Evolutionary conservation across 2,888 invertebrate species (phyloP), one percentile per base, ranked within the genome.

Genomic region (Tipula helvola): DNA sequence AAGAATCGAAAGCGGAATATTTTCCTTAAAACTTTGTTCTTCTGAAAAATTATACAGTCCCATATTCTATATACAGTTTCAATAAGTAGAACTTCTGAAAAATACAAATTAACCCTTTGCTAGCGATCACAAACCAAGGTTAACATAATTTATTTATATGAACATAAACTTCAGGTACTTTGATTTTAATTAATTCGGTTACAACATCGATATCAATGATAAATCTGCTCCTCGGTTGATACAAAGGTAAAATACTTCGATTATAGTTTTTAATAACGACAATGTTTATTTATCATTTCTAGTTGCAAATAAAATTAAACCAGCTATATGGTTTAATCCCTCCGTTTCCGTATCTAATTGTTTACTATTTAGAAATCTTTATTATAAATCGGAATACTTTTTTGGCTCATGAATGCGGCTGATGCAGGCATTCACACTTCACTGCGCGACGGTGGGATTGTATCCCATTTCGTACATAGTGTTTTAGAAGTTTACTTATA

Each of bases 41-140:
- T 98, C 92, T 99, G 98, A 89, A 96, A 96, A 92, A 99, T 98
- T 87, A 98, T 92, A 90, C 98, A 97, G 91, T 99, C 98, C 98
- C 98, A 98, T 91, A 98, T 96, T 89, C 98, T 93, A 36, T 98
- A 92, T 83, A 98, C 97, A 7, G 98, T 98, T 94, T 98, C 98
- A 87, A 96, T 95, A 0, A 98, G 98, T 87, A 98, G 93, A 87
- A 98, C 97, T 93, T 98, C 98, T 86, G 97, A 92, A 96, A 98
- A 86, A 98, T 93, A 90, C 98, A 98, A 89, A 98, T 96, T 90
- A 98, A 98, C 98, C 98, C 98, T 92, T 98, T 98, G 87, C 97
- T 97, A 41, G 96, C 95, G 89, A 98, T 95, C 87, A 98, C 95
- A 87, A 97, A 95, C 96, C 97, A 98, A 13, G 97, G 96, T 89